phyloP scores from a whole-genome alignment of 2,113 vertebrate genomes.

The Actenoides lindsayi region DNA sequence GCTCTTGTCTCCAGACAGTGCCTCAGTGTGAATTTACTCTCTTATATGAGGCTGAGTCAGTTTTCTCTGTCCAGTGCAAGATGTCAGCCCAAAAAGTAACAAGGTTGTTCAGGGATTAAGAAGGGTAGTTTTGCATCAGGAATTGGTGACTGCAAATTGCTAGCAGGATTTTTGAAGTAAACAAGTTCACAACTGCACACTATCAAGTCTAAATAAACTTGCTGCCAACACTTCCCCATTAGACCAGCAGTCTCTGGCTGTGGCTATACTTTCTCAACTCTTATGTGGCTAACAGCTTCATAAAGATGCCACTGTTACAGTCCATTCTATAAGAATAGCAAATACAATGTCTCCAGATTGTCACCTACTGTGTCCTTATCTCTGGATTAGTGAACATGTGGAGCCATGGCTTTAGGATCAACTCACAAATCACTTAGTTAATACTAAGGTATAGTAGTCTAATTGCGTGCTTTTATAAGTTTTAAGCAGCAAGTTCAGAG shows the following conservation, averaged over 20 bases:
- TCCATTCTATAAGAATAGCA: background rate
- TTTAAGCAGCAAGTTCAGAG: background rate
- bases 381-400: background rate
- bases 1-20: background rate
- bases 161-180: background rate
- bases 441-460: background rate
- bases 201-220: background rate
- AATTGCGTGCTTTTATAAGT: background rate
- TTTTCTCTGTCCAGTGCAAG: background rate
- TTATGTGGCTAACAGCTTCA: background rate
- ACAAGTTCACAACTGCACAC: background rate
- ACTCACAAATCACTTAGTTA: background rate
- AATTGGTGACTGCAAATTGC: background rate
- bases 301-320: background rate
- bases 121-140: background rate
- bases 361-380: background rate
- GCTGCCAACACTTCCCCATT: background rate
- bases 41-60: background rate
- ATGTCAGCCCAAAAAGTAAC: background rate
- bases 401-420: background rate
- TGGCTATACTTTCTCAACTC: background rate
- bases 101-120: background rate
- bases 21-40: background rate
- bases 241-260: background rate
- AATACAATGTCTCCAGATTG: background rate